phyloP scores from a whole-genome alignment of 1,140 invertebrate genomes.

The Acromyrmex echinatior region DNA sequence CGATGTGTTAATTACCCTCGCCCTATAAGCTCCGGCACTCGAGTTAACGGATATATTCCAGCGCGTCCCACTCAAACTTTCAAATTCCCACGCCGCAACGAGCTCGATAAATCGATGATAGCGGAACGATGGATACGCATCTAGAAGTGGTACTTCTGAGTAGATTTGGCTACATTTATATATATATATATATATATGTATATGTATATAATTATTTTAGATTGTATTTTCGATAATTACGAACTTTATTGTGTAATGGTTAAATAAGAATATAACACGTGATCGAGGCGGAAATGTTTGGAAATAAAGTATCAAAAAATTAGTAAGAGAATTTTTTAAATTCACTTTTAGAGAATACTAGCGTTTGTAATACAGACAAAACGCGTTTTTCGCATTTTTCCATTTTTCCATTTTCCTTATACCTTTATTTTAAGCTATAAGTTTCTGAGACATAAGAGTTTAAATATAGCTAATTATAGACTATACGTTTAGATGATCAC shows the following conservation, averaged over 20 bases:
- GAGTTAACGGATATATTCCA: conserved; percentile 66
- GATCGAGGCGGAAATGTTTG: not conserved
- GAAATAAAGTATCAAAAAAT: not conserved
- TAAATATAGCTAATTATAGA: too few relatives aligned
- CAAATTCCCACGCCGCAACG: conserved; percentile 70
- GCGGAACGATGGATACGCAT: not conserved
- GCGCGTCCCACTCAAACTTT: conserved; percentile 66
- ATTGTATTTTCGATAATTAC: too few relatives aligned
- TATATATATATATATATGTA: too few relatives aligned
- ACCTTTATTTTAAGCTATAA: too few relatives aligned
- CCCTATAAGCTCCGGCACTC: conserved; percentile 66
- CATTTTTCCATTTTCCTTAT: too few relatives aligned
- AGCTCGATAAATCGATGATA: conserved; percentile 48
- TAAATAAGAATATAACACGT: not conserved
- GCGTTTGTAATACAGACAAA: too few relatives aligned
- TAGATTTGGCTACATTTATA: not conserved
- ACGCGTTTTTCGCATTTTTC: too few relatives aligned
- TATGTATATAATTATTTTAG: not conserved
- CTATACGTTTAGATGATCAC: too few relatives aligned
- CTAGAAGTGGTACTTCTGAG: conserved; percentile 32
- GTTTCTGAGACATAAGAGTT: too few relatives aligned
- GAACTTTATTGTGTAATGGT: not conserved
- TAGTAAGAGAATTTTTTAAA: too few relatives aligned
- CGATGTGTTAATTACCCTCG: conserved; percentile 71
- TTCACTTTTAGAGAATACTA: too few relatives aligned